phyloP scores from a whole-genome alignment of 2,888 invertebrate species.

The Sialis fuliginosa region DNA sequence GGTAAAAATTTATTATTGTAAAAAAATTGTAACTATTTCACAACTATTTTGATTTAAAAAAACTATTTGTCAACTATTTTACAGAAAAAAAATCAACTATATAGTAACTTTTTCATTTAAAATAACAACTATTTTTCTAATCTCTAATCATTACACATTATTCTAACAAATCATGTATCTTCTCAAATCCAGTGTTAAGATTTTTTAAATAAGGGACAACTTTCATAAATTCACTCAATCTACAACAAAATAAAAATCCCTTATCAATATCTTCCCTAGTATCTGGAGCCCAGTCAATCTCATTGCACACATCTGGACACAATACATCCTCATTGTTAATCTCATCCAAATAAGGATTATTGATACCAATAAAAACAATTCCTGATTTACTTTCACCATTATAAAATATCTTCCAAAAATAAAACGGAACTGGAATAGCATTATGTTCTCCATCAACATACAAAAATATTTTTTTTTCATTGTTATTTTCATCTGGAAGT shows the following conservation, averaged over 20 bases:
- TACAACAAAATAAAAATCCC: slow-evolving; percentile 45
- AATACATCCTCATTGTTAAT: slow-evolving; percentile 18
- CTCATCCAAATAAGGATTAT: slow-evolving; percentile 32
- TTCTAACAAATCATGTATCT: too few species aligned
- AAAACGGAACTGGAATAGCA: slow-evolving; percentile 32
- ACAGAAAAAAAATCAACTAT: too few species aligned
- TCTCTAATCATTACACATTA: too few species aligned
- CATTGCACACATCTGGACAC: slow-evolving; percentile 30
- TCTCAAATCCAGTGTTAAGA: neutral
- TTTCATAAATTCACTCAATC: slow-evolving; percentile 34
- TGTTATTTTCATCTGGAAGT: slow-evolving; percentile 15
- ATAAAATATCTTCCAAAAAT: slow-evolving; percentile 40
- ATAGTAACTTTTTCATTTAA: too few species aligned
- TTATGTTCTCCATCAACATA: slow-evolving; percentile 19
- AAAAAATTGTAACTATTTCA: too few species aligned
- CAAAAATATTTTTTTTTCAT: slow-evolving; percentile 19
- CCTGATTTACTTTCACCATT: slow-evolving; percentile 30
- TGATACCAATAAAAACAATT: slow-evolving; percentile 40
- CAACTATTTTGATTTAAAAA: too few species aligned
- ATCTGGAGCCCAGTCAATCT: slow-evolving; percentile 43
- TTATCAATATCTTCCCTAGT: slow-evolving; percentile 26
- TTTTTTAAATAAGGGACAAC: slow-evolving; percentile 27
- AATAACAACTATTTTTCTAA: too few species aligned
- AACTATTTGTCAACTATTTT: too few species aligned
- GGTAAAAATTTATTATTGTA: too few species aligned